Conservation (phyloP, 2,888 invertebrate species). For the Latrodectus elegans region DNA sequence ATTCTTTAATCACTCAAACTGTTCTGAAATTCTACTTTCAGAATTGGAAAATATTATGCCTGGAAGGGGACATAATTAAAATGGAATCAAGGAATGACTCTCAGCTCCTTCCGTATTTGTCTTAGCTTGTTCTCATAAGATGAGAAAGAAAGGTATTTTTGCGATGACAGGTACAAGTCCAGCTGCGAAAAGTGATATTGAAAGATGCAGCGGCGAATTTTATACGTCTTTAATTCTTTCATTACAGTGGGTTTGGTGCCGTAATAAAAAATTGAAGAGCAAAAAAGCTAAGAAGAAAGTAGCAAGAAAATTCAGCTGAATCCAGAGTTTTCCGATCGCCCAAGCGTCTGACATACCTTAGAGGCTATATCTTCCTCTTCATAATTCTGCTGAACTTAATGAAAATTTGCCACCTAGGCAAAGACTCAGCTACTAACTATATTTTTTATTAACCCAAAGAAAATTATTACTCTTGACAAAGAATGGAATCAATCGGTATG, state of each 20-base stretch:
- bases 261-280: not conserved
- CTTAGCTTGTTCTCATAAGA: constrained; percentile 24
- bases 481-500: too few species aligned
- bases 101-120: not conserved
- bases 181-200: constrained; percentile 26
- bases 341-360: constrained; percentile 33
- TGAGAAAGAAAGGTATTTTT: constrained; percentile 31
- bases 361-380: not conserved
- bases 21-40: constrained; percentile 10
- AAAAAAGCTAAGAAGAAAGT: constrained; percentile 13
- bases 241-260: not conserved
- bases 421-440: too few species aligned
- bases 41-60: constrained; percentile 13
- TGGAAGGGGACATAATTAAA: constrained; percentile 32
- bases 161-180: constrained; percentile 32
- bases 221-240: constrained; percentile 45
- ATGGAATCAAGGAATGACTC: constrained; percentile 21
- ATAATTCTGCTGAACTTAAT: constrained; percentile 37
- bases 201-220: constrained; percentile 28
- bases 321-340: constrained; percentile 29
- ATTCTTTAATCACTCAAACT: not conserved
- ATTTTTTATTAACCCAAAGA: too few species aligned
- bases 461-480: too few species aligned
- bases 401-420: constrained; percentile 30
- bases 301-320: constrained; percentile 26